Evolutionary conservation across 2,113 vertebrate species (phyloP), one percentile per base, ranked within the genome.

Genomic region (Ptilorrhoa leucosticta): DNA sequence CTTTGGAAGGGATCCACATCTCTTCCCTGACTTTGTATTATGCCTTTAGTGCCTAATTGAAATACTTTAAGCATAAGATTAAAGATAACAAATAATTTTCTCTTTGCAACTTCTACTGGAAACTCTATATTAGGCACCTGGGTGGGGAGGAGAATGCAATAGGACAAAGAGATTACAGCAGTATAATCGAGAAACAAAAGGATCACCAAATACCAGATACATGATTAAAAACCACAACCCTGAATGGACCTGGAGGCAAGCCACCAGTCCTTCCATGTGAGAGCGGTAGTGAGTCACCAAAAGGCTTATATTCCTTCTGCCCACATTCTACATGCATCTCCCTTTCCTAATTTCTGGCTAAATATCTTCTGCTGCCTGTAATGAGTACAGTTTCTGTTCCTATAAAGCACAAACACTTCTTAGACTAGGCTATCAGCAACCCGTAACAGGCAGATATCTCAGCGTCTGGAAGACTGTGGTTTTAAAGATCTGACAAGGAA

Each of bases 401-500:
- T 73, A 15, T 35, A 86, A 93, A 88, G 82, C 79, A 94, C 75
- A 85, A 95, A 95, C 84, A 69, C 57, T 83, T 91, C 88, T 85
- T 53, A 91, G 77, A 51, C 58, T 66, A 83, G 63, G 63, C 86
- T 95, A 95, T 91, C 94, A 84, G 93, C 91, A 75, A 64, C 44
- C 42, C 26, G 0, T 94, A 96, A 97, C 93, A 96, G 93, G 93
- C 90, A 95, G 95, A 66, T 93, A 96, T 93, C 96, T 95, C 94
- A 86, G 93, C 54, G 61, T 85, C 95, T 90, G 90, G 45, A 94
- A 94, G 69, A 94, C 89, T 91, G 77, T 40, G 84, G 83, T 94
- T 96, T 90, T 89, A 94, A 92, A 94, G 65, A 94, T 94, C 91
- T 97, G 95, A 97, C 95, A 97, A 94, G 95, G 93, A 96, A 94